These are phyloP conservation scores for Grallaria varia DNA, from an alignment of 2,113 vertebrate species.

Conservation along the genomic window DNA sequence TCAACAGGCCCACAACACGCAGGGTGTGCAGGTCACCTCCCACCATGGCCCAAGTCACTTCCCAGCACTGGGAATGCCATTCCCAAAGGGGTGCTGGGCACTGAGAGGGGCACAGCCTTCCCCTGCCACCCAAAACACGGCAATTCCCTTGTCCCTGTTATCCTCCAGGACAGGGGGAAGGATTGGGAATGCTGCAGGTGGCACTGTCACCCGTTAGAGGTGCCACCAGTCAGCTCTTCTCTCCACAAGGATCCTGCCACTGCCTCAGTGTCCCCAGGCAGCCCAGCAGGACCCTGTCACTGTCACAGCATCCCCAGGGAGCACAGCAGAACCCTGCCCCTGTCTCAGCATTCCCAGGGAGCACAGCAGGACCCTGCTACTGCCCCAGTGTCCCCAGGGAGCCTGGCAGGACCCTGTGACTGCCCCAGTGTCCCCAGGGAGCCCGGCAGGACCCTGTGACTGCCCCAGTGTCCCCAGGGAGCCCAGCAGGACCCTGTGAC, in stretches of 20 bases:
- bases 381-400: fast-evolving
- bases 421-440: not conserved
- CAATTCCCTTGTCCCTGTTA: no score
- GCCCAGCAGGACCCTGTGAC: not conserved
- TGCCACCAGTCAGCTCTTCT: not conserved
- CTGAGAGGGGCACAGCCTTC: not conserved
- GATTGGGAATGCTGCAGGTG: not conserved
- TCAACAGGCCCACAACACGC: fast-evolving
- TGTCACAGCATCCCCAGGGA: no score
- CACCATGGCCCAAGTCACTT: fast-evolving
- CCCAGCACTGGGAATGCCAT: fast-evolving
- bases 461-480: not conserved
- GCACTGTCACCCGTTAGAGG: not conserved
- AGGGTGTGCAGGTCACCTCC: fast-evolving
- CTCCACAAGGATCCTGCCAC: not conserved
- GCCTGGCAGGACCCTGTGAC: not conserved
- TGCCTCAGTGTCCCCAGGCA: fast-evolving
- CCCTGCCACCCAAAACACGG: not conserved
- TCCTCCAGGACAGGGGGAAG: not conserved
- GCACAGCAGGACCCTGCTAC: not conserved
- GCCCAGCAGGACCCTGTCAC: no score
- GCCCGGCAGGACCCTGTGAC: not conserved
- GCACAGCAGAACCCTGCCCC: no score
- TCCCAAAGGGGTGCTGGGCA: not conserved
- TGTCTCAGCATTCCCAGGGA: no score